A percentile compares a stretch with the other conserved stretches of the same genome.
Conservation (phyloP, 2,113 vertebrate genomes). For the Ctenomys sociabilis region DNA sequence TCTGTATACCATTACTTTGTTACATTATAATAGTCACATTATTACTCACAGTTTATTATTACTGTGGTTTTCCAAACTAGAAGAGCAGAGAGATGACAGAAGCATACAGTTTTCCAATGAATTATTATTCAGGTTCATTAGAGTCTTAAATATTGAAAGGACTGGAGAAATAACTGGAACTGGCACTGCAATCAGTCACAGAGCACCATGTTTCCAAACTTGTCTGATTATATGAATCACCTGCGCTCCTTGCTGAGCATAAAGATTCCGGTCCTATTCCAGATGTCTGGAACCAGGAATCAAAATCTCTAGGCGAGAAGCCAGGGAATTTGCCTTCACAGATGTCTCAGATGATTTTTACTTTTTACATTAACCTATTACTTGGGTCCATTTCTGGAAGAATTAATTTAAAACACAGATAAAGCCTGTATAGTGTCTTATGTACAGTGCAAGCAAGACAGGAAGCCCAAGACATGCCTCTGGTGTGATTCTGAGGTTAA, state of each 20-base stretch:
- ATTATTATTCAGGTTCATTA: neutral
- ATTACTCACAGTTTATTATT: neutral
- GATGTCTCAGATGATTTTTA: neutral
- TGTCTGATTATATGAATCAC: neutral
- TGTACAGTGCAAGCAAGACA: neutral
- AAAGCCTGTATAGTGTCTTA: neutral
- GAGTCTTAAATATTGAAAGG: conserved; percentile 9
- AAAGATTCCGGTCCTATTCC: neutral
- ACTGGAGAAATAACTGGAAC: neutral
- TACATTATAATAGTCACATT: neutral
- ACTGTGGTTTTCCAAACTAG: neutral
- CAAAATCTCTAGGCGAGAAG: neutral
- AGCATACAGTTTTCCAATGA: neutral
- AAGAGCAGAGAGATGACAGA: neutral
- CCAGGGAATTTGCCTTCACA: neutral
- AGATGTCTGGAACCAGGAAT: neutral
- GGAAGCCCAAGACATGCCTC: neutral
- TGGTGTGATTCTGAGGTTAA: neutral
- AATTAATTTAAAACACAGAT: conserved; percentile 18
- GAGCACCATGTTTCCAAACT: neutral
- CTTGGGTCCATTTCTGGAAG: neutral
- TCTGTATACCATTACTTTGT: neutral
- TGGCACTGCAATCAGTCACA: neutral
- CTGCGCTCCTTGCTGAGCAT: neutral
- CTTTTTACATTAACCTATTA: conserved; percentile 25